phyloP scores from a whole-genome alignment of 2,888 invertebrate species.

The Pteria penguin region DNA sequence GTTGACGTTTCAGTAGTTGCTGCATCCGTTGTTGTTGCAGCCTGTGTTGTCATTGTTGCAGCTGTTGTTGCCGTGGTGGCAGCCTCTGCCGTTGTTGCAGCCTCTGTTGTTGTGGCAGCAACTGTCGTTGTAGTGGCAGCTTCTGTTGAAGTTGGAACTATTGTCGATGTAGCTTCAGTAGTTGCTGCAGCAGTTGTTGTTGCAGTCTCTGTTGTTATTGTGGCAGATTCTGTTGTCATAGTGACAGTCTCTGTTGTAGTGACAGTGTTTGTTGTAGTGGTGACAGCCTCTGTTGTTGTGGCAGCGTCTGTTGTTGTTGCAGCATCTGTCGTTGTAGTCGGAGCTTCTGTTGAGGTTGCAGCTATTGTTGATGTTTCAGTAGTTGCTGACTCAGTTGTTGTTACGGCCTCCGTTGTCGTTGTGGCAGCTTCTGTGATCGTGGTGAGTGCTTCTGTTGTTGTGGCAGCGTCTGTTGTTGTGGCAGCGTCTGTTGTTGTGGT shows the following conservation, averaged over 20 bases:
- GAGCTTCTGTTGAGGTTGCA: neutral
- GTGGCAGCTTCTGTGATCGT: neutral
- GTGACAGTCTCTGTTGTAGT: neutral
- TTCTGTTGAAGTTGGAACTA: neutral
- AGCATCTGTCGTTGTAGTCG: neutral
- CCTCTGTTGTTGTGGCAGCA: neutral
- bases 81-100: neutral
- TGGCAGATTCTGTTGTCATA: neutral
- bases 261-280: neutral
- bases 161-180: neutral
- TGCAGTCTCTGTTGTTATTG: neutral
- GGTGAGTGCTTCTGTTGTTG: neutral
- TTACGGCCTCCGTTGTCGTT: neutral
- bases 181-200: neutral
- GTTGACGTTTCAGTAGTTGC: neutral
- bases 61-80: neutral
- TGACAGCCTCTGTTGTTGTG: neutral
- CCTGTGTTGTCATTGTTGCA: neutral
- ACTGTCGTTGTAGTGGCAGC: neutral
- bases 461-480: neutral
- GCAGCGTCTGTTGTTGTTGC: neutral
- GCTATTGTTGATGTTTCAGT: neutral
- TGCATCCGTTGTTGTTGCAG: neutral
- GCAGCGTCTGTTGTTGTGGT: neutral
- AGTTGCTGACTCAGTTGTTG: neutral